These are phyloP conservation scores for Syngnathus acus DNA, from an alignment of 2,797 vertebrate species.

Conservation along the genomic window DNA sequence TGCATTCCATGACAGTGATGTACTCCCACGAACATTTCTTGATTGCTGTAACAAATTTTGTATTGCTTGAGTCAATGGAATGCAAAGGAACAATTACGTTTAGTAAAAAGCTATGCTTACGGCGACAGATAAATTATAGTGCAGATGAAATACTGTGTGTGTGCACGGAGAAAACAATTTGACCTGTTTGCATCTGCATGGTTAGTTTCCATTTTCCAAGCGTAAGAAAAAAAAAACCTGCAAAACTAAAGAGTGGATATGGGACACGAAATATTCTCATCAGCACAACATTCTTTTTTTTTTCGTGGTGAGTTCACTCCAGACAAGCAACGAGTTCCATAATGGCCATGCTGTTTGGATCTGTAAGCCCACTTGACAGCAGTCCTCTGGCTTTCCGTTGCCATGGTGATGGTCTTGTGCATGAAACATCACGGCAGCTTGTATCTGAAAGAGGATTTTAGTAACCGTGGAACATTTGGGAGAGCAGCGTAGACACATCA, in stretches of 20 bases:
- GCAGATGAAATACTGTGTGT: background rate
- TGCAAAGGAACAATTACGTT: background rate
- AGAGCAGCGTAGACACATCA: background rate
- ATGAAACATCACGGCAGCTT: background rate
- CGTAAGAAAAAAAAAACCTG: background rate
- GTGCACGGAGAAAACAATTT: too few species aligned
- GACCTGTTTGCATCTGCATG: too few species aligned
- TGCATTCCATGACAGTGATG: slow-evolving; percentile 3
- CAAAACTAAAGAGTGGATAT: background rate
- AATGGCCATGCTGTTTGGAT: background rate
- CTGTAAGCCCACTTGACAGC: background rate
- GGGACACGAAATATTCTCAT: background rate
- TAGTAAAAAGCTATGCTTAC: too few species aligned
- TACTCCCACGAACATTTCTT: background rate
- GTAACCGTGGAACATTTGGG: background rate
- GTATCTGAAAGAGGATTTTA: background rate
- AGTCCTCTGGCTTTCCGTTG: background rate
- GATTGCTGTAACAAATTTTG: background rate
- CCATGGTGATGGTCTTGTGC: background rate
- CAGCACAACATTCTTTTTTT: background rate
- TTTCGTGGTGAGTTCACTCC: background rate
- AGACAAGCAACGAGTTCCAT: background rate
- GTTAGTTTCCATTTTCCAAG: background rate
- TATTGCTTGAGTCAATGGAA: background rate
- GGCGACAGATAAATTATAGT: background rate